Percentiles rank a stretch among this genome's conserved stretches.
Evolutionary conservation across 2,888 invertebrate genomes (phyloP).

Genomic region (Sipha maydis): DNA sequence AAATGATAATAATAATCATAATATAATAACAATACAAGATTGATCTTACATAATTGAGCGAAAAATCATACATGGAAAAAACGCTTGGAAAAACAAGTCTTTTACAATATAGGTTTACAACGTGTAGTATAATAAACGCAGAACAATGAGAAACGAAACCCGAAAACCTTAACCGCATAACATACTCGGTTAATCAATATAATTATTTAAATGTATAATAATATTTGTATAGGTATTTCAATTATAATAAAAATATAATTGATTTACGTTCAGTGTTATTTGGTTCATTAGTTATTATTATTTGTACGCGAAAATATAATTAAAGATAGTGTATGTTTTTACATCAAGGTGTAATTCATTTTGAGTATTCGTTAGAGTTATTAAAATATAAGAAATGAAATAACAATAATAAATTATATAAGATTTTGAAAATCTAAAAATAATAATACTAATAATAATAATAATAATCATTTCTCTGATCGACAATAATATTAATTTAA

Average conservation of each 20-base stretch:
- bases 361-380: background rate
- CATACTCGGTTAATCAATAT: background rate
- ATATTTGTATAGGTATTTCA: background rate
- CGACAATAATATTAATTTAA: conserved; percentile 17
- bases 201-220: background rate
- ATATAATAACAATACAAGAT: conserved; percentile 17
- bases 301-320: background rate
- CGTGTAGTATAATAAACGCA: background rate
- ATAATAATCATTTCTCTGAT: background rate
- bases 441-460: conserved; percentile 18
- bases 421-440: background rate
- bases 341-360: background rate
- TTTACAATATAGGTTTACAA: background rate
- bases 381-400: background rate
- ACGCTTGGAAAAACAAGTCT: background rate
- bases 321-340: background rate
- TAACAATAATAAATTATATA: conserved; percentile 24
- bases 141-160: conserved; percentile 32
- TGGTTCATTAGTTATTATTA: background rate
- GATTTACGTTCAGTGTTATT: background rate
- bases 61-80: background rate
- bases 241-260: background rate
- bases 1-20: conserved; percentile 23
- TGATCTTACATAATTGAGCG: conserved; percentile 31
- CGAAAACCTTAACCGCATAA: conserved; percentile 23